These are phyloP conservation scores for Gallinago jamesoni DNA, from an alignment of 2,113 vertebrate genomes.

Conservation along the genomic window DNA sequence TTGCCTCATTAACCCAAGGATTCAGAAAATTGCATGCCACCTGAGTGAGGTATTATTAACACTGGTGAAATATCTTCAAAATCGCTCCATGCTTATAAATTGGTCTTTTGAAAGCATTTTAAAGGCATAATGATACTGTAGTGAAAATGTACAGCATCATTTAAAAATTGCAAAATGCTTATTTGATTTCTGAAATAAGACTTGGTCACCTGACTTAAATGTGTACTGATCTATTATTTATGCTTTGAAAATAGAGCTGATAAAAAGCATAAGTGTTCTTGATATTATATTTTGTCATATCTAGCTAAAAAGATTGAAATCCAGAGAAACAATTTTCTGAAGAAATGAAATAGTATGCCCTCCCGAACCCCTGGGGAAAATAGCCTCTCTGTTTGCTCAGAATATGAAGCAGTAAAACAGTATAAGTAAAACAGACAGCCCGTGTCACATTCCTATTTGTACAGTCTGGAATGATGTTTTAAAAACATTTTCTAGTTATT, in stretches of 20 bases:
- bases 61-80: conserved; percentile 53
- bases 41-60: conserved; percentile 60
- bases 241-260: conserved; percentile 95
- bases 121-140: conserved; percentile 53
- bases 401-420: conserved; percentile 91
- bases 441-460: conserved; percentile 84
- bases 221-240: conserved; percentile 99
- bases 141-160: conserved; percentile 46
- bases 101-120: conserved; percentile 56
- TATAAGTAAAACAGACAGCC: conserved; percentile 94
- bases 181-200: conserved; percentile 63
- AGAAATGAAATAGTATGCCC: conserved; percentile 98
- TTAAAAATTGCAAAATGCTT: conserved; percentile 64
- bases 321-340: conserved; percentile 99
- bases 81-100: conserved; percentile 50
- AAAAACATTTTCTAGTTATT: conserved; percentile 78
- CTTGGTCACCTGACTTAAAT: conserved; percentile 86
- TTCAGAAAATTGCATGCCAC: conserved; percentile 65
- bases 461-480: conserved; percentile 71
- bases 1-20: conserved; percentile 71
- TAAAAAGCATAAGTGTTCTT: conserved; percentile 99
- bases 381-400: conserved; percentile 87
- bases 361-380: conserved; percentile 95
- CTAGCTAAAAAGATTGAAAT: conserved; percentile 98
- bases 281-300: conserved; percentile 99